phyloP scores from a whole-genome alignment of 2,113 vertebrate genomes.

The Piliocolobus tephrosceles region DNA sequence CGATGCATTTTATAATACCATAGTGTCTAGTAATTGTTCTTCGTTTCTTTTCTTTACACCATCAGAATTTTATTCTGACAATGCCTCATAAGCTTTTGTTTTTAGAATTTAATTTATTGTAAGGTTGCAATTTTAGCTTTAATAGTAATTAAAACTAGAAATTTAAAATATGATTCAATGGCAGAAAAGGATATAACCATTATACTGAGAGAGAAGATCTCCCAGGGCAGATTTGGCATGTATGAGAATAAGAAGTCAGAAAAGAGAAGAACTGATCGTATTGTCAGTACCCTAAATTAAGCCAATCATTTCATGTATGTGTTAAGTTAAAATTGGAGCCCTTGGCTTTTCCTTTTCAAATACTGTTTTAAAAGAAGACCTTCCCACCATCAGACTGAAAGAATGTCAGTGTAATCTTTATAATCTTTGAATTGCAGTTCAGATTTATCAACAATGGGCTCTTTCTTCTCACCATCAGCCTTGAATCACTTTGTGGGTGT shows the following conservation, averaged over 20 bases:
- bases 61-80: conserved; percentile 9
- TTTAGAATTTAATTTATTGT: conserved; percentile 10
- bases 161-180: not conserved
- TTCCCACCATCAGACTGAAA: conserved; percentile 32
- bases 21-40: not conserved
- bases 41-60: not conserved
- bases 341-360: conserved; percentile 28
- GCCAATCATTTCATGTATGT: not conserved
- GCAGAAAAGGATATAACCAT: not conserved
- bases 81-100: not conserved
- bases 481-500: conserved; percentile 63
- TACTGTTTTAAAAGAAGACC: not conserved
- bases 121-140: conserved; percentile 32
- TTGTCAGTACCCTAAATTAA: not conserved
- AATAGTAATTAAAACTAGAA: conserved; percentile 26
- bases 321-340: conserved; percentile 22
- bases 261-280: not conserved
- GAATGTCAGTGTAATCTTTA: not conserved
- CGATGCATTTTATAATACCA: not conserved
- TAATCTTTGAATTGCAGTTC: conserved; percentile 12
- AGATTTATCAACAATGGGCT: conserved; percentile 56
- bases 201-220: not conserved
- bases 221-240: not conserved
- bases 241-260: not conserved
- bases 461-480: conserved; percentile 61